phyloP scores from a whole-genome alignment of 2,888 invertebrate species.

The Nomada lathburiana region DNA sequence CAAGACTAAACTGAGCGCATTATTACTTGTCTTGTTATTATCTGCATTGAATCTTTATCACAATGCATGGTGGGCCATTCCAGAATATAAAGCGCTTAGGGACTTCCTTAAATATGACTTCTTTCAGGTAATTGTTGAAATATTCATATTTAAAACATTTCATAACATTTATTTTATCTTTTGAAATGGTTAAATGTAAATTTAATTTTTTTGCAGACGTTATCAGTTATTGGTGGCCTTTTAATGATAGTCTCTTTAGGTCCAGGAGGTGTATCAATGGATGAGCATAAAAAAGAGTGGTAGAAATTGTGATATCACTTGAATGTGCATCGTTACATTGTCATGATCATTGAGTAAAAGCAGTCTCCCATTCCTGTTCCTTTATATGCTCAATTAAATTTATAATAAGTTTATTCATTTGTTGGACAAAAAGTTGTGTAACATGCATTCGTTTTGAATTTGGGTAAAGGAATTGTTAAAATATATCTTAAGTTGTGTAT shows the following conservation, averaged over 20 bases:
- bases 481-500: constrained; percentile 45
- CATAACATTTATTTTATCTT: neutral
- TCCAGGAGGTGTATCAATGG: constrained; percentile 99
- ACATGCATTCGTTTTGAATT: constrained; percentile 57
- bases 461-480: constrained; percentile 56
- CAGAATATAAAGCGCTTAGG: constrained; percentile 96
- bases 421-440: constrained; percentile 36
- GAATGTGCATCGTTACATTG: constrained; percentile 54
- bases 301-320: constrained; percentile 83
- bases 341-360: constrained; percentile 62
- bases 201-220: constrained; percentile 90
- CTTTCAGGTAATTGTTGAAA: constrained; percentile 93
- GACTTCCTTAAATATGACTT: constrained; percentile 99
- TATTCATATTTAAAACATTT: neutral
- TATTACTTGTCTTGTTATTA: constrained; percentile 96
- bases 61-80: constrained; percentile 99
- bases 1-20: constrained; percentile 98
- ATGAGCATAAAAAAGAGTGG: constrained; percentile 99
- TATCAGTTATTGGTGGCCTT: constrained; percentile 99
- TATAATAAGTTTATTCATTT: constrained; percentile 45
- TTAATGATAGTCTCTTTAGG: constrained; percentile 99
- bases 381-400: constrained; percentile 62
- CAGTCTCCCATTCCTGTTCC: constrained; percentile 71
- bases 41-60: constrained; percentile 97
- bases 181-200: constrained; percentile 24